A percentile compares a stretch with the other conserved stretches of the same genome.
phyloP scores from a whole-genome alignment of 1,140 invertebrate genomes.

The Globodera rostochiensis region DNA sequence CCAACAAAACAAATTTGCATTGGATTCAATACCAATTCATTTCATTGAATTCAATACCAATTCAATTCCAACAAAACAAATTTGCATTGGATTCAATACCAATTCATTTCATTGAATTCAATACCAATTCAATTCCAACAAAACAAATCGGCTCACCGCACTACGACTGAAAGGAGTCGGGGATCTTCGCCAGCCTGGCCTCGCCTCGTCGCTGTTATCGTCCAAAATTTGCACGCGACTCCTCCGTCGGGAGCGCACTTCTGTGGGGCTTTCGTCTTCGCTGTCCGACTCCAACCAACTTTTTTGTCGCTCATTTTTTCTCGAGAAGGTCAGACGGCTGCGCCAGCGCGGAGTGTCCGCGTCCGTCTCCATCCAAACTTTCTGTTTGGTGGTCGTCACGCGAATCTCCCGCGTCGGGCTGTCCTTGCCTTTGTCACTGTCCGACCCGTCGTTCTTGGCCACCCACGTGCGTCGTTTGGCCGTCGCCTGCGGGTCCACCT shows the following conservation, averaged over 20 bases:
- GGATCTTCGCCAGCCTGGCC: neutral
- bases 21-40: too few species aligned
- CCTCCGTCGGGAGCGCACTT: neutral
- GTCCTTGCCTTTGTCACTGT: too few species aligned
- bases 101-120: too few species aligned
- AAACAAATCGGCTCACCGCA: neutral
- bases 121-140: too few species aligned
- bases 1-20: too few species aligned
- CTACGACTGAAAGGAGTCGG: neutral
- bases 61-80: too few species aligned
- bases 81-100: too few species aligned
- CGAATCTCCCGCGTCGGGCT: neutral
- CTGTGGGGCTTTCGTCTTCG: neutral
- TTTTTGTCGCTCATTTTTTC: neutral
- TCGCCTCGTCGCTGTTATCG: neutral
- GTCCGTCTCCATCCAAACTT: neutral
- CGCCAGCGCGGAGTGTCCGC: neutral
- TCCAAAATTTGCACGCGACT: neutral
- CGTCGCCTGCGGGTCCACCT: neutral
- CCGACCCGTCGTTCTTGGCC: neutral
- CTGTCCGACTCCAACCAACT: neutral
- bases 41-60: too few species aligned
- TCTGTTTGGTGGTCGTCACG: neutral
- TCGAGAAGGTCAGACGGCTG: neutral
- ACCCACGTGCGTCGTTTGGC: neutral